A percentile compares a stretch with the other conserved stretches of the same genome.
phyloP scores from a whole-genome alignment of 2,113 vertebrate species.

The Tragulus kanchil region DNA sequence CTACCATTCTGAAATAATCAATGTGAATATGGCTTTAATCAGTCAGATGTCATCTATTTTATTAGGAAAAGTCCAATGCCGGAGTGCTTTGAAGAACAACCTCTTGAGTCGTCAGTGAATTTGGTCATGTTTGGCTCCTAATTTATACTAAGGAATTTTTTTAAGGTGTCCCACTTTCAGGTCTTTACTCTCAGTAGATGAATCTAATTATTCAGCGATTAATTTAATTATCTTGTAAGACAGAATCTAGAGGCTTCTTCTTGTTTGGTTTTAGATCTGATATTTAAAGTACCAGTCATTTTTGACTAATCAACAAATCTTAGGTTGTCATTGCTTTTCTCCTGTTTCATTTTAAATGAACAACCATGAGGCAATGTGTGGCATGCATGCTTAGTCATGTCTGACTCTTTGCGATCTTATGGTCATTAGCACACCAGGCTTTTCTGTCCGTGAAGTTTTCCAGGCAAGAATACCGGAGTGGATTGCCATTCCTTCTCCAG shows the following conservation, averaged over 20 bases:
- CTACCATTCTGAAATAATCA: slow-evolving; percentile 11
- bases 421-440: no score
- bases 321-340: neutral
- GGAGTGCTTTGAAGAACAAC: neutral
- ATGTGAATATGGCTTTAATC: neutral
- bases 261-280: neutral
- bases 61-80: neutral
- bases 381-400: no score
- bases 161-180: neutral
- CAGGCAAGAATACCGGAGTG: no score
- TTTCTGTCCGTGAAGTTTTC: no score
- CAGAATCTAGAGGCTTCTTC: slow-evolving; percentile 33
- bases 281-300: neutral
- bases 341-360: slow-evolving; percentile 12
- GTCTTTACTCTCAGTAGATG: neutral
- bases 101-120: neutral
- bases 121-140: neutral
- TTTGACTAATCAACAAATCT: neutral
- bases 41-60: neutral
- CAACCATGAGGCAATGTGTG: neutral
- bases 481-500: no score
- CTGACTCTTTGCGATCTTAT: no score
- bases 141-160: neutral
- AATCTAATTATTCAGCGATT: slow-evolving; percentile 46
- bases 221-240: slow-evolving; percentile 56